A percentile compares a stretch with the other conserved stretches of the same genome.
Evolutionary conservation across 2,113 vertebrate genomes (phyloP).

Genomic region (Paramisgurnus dabryanus): DNA sequence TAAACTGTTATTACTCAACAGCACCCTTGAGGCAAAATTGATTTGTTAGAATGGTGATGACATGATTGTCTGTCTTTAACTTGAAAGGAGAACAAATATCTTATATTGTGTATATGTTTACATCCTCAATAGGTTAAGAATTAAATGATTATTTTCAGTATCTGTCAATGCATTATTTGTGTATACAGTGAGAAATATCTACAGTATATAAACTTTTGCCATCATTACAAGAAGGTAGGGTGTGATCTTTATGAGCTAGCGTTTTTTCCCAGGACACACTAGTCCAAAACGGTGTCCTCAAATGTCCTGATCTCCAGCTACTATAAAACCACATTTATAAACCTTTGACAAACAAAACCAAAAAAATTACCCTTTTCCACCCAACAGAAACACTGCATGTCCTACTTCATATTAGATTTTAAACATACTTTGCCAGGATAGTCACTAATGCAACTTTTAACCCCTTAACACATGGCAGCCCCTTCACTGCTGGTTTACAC

Average conservation of each 20-base stretch:
- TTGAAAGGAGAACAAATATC: neutral
- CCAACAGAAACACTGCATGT: constrained; percentile 12
- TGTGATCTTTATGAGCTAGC: neutral
- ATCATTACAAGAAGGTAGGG: neutral
- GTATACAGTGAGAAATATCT: neutral
- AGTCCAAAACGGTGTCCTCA: constrained; percentile 14
- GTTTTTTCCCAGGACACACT: constrained; percentile 12
- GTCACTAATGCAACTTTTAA: neutral
- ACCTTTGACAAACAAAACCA: constrained; percentile 20
- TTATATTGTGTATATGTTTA: neutral
- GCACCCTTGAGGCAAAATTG: constrained; percentile 3
- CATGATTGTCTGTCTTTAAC: constrained; percentile 10
- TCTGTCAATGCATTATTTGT: neutral
- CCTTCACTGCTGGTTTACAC: constrained; percentile 2
- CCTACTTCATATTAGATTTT: constrained; percentile 23
- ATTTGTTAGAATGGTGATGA: neutral
- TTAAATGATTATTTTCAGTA: neutral
- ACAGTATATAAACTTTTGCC: neutral
- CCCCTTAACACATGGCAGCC: neutral
- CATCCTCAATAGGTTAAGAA: neutral
- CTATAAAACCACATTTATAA: constrained; percentile 12
- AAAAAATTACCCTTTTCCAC: neutral
- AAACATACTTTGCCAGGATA: constrained; percentile 35
- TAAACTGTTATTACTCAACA: neutral
- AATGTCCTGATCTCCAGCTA: neutral